These are phyloP conservation scores for Pteronotus mesoamericanus DNA, from an alignment of 2,797 vertebrate genomes.

Conservation along the genomic window DNA sequence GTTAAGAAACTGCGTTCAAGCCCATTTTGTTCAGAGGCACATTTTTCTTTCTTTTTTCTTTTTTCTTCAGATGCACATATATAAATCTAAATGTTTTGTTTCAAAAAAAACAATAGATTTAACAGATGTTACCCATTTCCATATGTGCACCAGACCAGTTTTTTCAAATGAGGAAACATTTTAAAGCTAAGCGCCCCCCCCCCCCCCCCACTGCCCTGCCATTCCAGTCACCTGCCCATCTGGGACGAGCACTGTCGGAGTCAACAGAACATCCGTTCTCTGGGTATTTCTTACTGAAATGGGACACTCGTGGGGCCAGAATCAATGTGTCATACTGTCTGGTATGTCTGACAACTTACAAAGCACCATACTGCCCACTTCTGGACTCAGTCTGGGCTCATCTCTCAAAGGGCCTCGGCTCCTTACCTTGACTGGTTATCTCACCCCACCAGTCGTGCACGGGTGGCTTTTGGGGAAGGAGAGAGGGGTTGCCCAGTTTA, in stretches of 20 bases:
- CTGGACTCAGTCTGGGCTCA: neutral
- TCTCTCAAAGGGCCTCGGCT: neutral
- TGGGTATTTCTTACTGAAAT: neutral
- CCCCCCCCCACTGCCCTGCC: no score
- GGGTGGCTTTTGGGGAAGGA: neutral
- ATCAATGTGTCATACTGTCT: neutral
- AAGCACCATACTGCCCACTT: neutral
- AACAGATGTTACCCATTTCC: neutral
- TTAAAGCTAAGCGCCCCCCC: neutral
- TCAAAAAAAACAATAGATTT: neutral
- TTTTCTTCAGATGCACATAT: neutral
- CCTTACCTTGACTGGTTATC: neutral
- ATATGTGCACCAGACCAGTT: neutral
- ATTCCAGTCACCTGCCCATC: neutral
- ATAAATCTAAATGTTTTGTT: neutral
- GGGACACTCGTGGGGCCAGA: neutral
- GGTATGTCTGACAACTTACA: neutral
- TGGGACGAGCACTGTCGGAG: neutral
- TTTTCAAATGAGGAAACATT: neutral
- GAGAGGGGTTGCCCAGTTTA: neutral
- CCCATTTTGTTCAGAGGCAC: neutral
- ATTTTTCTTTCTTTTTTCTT: neutral
- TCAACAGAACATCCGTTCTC: neutral
- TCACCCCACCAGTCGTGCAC: fast-evolving
- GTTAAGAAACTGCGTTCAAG: neutral